A percentile compares a stretch with the other conserved stretches of the same genome.
Conservation (phyloP, 1,140 invertebrate genomes). For the Babylonia areolata region DNA sequence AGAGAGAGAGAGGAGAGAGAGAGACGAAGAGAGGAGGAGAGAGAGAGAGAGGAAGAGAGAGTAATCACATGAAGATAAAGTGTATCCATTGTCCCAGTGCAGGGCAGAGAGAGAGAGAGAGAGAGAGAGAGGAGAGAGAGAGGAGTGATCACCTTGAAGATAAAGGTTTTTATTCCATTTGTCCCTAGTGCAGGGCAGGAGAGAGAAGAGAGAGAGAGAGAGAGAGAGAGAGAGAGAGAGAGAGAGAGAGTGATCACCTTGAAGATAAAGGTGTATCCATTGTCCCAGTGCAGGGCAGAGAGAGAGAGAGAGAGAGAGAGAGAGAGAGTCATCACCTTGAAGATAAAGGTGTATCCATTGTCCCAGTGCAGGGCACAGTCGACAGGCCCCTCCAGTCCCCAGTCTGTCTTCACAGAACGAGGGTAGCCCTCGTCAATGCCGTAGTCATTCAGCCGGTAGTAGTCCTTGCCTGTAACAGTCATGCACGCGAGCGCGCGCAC, state of each 20-base stretch:
- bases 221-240: no score
- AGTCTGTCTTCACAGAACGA: conserved; percentile 91
- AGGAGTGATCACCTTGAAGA: not conserved
- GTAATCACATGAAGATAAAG: not conserved
- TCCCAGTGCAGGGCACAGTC: conserved; percentile 96
- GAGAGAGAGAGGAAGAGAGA: not conserved
- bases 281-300: conserved; percentile 82
- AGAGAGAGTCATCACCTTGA: not conserved
- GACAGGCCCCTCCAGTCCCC: conserved; percentile 92
- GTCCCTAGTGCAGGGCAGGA: no score
- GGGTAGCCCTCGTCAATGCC: conserved; percentile 92
- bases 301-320: not conserved
- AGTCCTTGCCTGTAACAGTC: conserved; percentile 63
- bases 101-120: no score
- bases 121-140: no score
- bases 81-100: no score
- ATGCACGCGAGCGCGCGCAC: no score
- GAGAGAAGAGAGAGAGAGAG: no score
- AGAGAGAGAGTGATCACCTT: no score
- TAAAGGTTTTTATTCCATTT: conserved; percentile 72
- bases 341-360: conserved; percentile 77
- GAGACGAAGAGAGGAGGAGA: no score
- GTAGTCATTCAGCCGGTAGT: conserved; percentile 86
- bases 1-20: no score
- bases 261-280: conserved; percentile 82